Base-by-base conservation (phyloP, 2,888 invertebrate genomes). In the Caenorhabditis angaria region DNA sequence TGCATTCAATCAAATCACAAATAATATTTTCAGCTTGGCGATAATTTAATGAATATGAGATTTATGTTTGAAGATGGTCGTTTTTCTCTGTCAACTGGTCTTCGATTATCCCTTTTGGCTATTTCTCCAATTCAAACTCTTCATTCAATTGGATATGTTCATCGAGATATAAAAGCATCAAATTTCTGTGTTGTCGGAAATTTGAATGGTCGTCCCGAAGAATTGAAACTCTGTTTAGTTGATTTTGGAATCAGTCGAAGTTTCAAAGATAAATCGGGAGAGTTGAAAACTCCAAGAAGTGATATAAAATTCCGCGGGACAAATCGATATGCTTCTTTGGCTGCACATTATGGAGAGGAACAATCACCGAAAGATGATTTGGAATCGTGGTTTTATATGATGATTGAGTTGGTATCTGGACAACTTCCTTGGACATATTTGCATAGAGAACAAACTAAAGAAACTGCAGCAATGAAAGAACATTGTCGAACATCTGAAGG, bases 331-430 rank as follows among this genome's bases (percentile, higher is more conserved):
- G 86, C 86, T 0, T 82, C 85, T 0, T 63, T 86, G 25, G 78
- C 86, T 6, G 86, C 86, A 2, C 86, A 86, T 68, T 67, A 72
- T 12, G 81, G 81, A n/a, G 65, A 78, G 48, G 86, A 86, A 29
- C 86, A 83, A 54, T 83, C 84, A 22, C 79, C 83, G 10, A 84
- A 84, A 62, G 86, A 86, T 68, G 86, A 86, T 62, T 65, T 86
- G 57, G 86, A 86, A 65, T 79, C 81, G 22, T 86, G 86, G 86
- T 77, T 86, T 47, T 85, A 84, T 53, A 81, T 85, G 78, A 63
- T 82, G 57, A 76, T 85, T 32, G 85, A 85, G 54, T 65, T 85
- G 65, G 74, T 84, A 51, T 78, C 82, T 29, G 81, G 84, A 35
- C 77, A 75, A 50, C 80, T 85, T 1, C 85, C 85, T 2, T 85